phyloP scores from a whole-genome alignment of 2,113 vertebrate genomes.

The Tricholaema leucomelas region DNA sequence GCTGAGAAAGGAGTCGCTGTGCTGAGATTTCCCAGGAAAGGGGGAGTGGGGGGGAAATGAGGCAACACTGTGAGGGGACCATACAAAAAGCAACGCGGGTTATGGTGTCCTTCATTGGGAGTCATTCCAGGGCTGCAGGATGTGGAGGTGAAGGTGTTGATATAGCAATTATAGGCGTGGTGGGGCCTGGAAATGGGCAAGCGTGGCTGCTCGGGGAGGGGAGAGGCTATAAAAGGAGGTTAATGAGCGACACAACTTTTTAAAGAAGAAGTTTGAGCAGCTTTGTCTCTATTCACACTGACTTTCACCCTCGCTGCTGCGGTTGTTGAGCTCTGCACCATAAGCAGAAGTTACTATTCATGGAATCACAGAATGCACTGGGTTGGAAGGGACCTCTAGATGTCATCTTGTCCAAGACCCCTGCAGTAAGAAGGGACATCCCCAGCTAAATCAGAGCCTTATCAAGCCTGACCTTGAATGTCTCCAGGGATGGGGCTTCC shows the following conservation, averaged over 20 bases:
- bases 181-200: background rate
- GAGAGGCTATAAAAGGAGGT: background rate
- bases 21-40: slow-evolving; percentile 7
- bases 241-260: background rate
- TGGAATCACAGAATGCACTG: too few relatives aligned
- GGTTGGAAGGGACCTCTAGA: background rate
- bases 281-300: background rate
- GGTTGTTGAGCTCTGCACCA: background rate
- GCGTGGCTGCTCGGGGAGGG: background rate
- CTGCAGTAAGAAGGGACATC: too few relatives aligned
- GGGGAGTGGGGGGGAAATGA: background rate
- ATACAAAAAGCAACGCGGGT: background rate
- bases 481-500: too few relatives aligned
- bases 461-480: too few relatives aligned
- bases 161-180: background rate
- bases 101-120: background rate
- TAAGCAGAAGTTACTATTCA: background rate
- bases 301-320: background rate
- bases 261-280: background rate
- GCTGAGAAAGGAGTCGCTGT: slow-evolving; percentile 72
- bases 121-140: background rate
- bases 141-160: background rate
- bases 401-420: too few relatives aligned
- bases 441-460: too few relatives aligned
- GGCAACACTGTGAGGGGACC: background rate